Evolutionary conservation across 2,113 vertebrate species (phyloP).

Genomic region (Brachirus orientalis): DNA sequence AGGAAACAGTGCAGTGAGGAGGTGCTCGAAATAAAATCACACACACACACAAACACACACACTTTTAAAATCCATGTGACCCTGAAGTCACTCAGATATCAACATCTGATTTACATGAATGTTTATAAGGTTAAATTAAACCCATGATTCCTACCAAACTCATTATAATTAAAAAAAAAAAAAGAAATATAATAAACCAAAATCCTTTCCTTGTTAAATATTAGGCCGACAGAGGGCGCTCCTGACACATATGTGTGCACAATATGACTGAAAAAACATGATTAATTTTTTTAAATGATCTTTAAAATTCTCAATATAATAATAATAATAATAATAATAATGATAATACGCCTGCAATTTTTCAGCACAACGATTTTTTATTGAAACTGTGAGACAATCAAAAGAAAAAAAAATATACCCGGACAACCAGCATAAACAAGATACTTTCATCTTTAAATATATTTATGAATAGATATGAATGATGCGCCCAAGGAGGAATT

Average conservation of each 20-base stretch:
- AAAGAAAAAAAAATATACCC: conserved; percentile 85
- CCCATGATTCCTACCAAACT: conserved; percentile 12
- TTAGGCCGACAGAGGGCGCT: conserved; percentile 72
- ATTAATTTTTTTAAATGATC: too few species aligned
- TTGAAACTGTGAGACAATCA: conserved; percentile 93
- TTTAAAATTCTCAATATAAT: background rate
- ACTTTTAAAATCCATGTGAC: background rate
- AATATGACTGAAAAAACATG: background rate
- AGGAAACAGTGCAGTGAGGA: conserved; percentile 61
- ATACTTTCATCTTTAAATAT: conserved; percentile 84
- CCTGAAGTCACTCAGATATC: background rate
- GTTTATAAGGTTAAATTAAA: conserved; percentile 18
- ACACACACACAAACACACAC: background rate
- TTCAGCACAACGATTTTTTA: conserved; percentile 86
- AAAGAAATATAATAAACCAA: background rate
- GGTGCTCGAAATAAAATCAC: conserved; percentile 39
- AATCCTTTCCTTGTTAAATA: background rate
- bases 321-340: conserved; percentile 6
- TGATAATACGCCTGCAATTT: conserved; percentile 17
- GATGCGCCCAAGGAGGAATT: conserved; percentile 73
- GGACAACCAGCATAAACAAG: conserved; percentile 90
- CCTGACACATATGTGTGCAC: conserved; percentile 1
- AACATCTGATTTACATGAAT: background rate
- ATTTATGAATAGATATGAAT: conserved; percentile 78
- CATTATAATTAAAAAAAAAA: background rate